phyloP scores from a whole-genome alignment of 2,113 vertebrate genomes.

The Pseudorectes ferrugineus region DNA sequence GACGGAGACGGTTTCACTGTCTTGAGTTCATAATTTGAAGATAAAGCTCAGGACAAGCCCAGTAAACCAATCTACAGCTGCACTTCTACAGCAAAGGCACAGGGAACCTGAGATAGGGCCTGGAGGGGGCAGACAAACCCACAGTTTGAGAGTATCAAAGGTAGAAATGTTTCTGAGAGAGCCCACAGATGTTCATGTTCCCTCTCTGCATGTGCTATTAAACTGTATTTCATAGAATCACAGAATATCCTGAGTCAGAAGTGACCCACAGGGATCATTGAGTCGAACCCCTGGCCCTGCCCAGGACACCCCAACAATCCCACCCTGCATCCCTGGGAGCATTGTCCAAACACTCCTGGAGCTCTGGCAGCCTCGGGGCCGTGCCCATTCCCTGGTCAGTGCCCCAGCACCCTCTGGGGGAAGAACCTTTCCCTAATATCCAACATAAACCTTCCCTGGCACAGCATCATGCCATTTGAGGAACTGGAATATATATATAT shows the following conservation, averaged over 20 bases:
- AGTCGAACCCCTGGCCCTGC: neutral
- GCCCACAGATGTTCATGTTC: neutral
- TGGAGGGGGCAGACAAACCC: neutral
- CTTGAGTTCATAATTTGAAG: neutral
- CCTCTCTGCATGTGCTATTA: neutral
- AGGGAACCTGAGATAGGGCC: neutral
- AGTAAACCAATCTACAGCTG: neutral
- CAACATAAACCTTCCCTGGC: accelerated
- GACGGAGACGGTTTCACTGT: neutral
- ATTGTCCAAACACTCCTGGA: accelerated
- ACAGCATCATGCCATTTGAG: no score
- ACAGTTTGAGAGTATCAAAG: neutral
- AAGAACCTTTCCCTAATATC: neutral
- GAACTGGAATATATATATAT: no score
- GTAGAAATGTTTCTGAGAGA: neutral
- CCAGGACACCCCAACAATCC: neutral
- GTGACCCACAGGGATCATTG: accelerated
- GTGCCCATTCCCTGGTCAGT: neutral
- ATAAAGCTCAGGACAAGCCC: neutral
- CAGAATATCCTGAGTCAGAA: neutral
- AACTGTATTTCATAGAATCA: neutral
- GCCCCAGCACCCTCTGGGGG: neutral
- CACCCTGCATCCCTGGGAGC: accelerated
- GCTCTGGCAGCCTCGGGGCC: neutral
- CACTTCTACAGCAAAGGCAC: neutral